phyloP scores from a whole-genome alignment of 2,113 vertebrate species.

The Nannobrachium achirus region DNA sequence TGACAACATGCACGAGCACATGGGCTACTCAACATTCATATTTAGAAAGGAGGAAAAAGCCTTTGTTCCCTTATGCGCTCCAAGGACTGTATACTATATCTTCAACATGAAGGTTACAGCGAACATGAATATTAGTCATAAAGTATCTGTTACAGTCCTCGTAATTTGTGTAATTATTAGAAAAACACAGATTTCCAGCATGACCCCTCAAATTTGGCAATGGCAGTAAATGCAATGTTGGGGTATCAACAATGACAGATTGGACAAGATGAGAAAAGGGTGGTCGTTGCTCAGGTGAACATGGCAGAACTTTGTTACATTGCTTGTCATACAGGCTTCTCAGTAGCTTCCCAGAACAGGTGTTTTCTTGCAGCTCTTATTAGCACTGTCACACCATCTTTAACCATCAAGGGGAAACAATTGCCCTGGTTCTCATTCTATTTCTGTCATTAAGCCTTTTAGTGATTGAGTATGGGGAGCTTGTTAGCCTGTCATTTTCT shows the following conservation, averaged over 20 bases:
- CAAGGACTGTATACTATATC: conserved; percentile 41
- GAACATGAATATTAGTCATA: conserved; percentile 34
- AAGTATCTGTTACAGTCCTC: conserved; percentile 38
- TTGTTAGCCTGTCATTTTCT: conserved; percentile 10
- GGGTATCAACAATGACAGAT: conserved; percentile 46
- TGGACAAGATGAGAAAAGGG: conserved; percentile 34
- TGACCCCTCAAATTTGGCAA: conserved; percentile 60
- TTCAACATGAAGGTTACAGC: conserved; percentile 68
- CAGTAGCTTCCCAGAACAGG: neutral
- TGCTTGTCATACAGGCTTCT: conserved; percentile 12
- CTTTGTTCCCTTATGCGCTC: conserved; percentile 21
- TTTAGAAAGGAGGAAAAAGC: conserved; percentile 29
- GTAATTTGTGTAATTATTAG: conserved; percentile 48
- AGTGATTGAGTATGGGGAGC: conserved; percentile 4
- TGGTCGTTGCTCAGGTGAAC: conserved; percentile 26
- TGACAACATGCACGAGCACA: conserved; percentile 70
- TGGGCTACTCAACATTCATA: conserved; percentile 58
- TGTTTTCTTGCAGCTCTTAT: conserved; percentile 6
- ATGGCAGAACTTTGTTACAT: conserved; percentile 32
- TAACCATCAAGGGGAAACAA: conserved; percentile 17
- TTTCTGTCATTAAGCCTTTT: conserved; percentile 28
- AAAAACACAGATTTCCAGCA: conserved; percentile 58
- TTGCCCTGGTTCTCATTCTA: conserved; percentile 13
- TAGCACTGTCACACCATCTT: conserved; percentile 24
- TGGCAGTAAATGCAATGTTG: conserved; percentile 42